These are phyloP conservation scores for Aphelocoma coerulescens DNA, from an alignment of 2,113 vertebrate genomes.

Conservation along the genomic window DNA sequence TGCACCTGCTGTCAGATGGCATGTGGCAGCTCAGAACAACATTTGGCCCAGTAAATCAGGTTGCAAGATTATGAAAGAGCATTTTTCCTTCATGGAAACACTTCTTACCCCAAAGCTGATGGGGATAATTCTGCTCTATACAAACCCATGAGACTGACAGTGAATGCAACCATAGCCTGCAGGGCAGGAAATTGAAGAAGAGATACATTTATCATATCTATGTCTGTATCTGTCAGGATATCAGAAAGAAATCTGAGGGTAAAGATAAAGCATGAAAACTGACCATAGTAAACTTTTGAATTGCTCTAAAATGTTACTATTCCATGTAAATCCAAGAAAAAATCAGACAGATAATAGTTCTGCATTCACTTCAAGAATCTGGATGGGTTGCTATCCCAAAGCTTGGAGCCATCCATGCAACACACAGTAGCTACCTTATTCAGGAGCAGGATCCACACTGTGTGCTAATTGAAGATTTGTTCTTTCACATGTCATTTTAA, in stretches of 20 bases:
- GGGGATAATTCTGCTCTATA: not conserved
- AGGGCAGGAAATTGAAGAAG: not conserved
- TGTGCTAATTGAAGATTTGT: rapidly evolving
- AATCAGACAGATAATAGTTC: not conserved
- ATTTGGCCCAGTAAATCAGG: not conserved
- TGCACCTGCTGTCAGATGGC: not conserved
- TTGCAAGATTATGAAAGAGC: not conserved
- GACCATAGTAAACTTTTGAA: not conserved
- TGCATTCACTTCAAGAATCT: not conserved
- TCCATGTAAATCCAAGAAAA: not conserved
- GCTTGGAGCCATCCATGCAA: not conserved
- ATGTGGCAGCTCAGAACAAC: not conserved
- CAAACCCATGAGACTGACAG: not conserved
- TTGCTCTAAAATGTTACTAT: not conserved
- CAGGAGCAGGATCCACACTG: not conserved
- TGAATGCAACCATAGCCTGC: not conserved
- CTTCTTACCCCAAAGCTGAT: not conserved
- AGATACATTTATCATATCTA: not conserved
- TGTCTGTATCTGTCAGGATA: not conserved
- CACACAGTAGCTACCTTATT: not conserved
- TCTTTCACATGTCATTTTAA: not conserved
- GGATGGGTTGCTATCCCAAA: not conserved
- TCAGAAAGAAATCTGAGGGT: not conserved
- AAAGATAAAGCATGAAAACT: not conserved
- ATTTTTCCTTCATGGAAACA: not conserved